Percentiles rank a stretch among this genome's conserved stretches.
Evolutionary conservation across 1,140 invertebrate species (phyloP).

Genomic region (Drosophila auraria): DNA sequence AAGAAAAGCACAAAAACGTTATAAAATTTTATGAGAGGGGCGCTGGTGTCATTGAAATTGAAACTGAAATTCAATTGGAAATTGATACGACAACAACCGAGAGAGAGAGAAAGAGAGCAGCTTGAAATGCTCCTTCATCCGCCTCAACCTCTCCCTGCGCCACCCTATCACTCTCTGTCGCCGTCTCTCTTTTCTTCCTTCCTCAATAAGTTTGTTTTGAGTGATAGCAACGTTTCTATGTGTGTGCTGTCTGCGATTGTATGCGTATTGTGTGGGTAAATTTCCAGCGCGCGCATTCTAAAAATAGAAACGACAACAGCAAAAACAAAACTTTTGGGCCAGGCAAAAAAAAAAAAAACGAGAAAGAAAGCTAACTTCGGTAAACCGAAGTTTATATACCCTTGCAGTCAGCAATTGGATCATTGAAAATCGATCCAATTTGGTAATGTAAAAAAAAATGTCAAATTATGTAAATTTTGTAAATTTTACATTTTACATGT

Average conservation of each 20-base stretch:
- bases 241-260: constrained; percentile 23
- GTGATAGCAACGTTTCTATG: constrained; percentile 58
- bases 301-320: constrained; percentile 73
- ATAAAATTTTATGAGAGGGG: constrained; percentile 33
- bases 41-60: constrained; percentile 46
- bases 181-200: constrained; percentile 38
- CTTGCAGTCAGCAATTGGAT: too few relatives aligned
- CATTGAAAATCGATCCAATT: too few relatives aligned
- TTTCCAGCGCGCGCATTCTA: constrained; percentile 79
- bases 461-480: too few relatives aligned
- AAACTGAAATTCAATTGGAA: constrained; percentile 72
- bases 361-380: too few relatives aligned
- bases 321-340: constrained; percentile 50
- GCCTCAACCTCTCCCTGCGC: background rate
- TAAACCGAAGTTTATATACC: too few relatives aligned
- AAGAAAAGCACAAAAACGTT: constrained; percentile 36
- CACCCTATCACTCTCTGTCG: constrained; percentile 12
- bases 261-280: constrained; percentile 62
- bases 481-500: too few relatives aligned
- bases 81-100: constrained; percentile 52
- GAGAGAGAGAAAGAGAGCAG: constrained; percentile 3
- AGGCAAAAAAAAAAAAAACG: constrained; percentile 17
- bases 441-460: too few relatives aligned
- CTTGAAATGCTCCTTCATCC: constrained; percentile 6
- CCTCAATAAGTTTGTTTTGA: constrained; percentile 74